Base-by-base conservation (phyloP, 2,113 vertebrate species). In the Austrofundulus limnaeus region DNA sequence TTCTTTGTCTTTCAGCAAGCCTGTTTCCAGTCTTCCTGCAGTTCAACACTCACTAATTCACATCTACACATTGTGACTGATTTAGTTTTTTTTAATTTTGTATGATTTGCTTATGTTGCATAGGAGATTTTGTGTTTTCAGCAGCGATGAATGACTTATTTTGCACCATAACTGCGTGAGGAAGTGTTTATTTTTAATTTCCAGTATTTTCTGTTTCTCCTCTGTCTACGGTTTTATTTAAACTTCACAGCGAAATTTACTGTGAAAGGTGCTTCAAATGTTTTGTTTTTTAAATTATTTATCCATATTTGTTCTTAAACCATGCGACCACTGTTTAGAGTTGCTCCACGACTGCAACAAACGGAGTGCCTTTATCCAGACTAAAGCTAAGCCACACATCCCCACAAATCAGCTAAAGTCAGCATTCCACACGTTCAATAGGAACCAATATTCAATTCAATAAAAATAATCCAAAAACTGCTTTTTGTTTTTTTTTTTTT, bases 301-400 rank as follows among this genome's bases (percentile, higher is more conserved):
- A 34, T 60, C 52, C 16, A 16, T 24, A 20, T 75, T 77, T 66
- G 43, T 77, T 64, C 19, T 66, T 60, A 48, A 31, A 63, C 69
- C 58, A 70, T 53, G n/a, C 61, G 69, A 77, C 75, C 77, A 78
- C 81, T 74, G 65, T 86, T 77, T 63, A n/a, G 51, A 71, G 57
- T 79, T 69, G 59, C 61, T 73, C 50, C 71, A 62, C 48, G 39
- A 81, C 71, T 81, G 61, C 83, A 72, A 77, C 55, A 83, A 82
- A 86, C 65, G 56, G 80, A 91, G 90, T 92, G 91, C 91, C 91
- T 92, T 92, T 88, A 74, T 80, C 65, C 56, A 75, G 39, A 66
- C 12, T 71, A 57, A 42, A 72, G 73, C 45, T 75, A 70, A 50
- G 61, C 61, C 66, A 14, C 31, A 47, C 11, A 2, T 75, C 76